Conservation (phyloP, 2,888 invertebrate species). For the Thymelicus sylvestris region DNA sequence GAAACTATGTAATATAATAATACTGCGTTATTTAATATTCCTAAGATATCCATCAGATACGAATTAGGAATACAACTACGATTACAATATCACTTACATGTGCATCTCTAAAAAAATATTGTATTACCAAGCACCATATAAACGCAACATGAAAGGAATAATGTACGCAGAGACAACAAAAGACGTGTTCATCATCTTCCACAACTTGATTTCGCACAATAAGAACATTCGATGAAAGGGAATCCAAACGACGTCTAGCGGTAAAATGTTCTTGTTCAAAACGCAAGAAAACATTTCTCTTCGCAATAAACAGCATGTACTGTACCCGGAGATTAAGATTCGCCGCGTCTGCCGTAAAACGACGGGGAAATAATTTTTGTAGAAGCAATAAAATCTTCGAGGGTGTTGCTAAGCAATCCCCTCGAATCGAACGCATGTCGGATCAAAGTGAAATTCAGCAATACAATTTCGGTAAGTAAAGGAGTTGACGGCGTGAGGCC, state of each 20-base stretch:
- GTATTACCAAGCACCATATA: too few relatives aligned
- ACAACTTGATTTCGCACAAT: neutral
- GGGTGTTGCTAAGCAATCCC: conserved; percentile 29
- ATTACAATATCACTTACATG: too few relatives aligned
- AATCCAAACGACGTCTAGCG: neutral
- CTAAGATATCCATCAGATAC: too few relatives aligned
- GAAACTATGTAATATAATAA: too few relatives aligned
- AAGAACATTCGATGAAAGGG: conserved; percentile 4
- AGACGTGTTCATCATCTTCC: neutral
- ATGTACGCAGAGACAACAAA: neutral
- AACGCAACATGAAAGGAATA: too few relatives aligned
- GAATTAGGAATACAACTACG: too few relatives aligned
- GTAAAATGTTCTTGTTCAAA: conserved; percentile 15
- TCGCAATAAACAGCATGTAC: conserved; percentile 15
- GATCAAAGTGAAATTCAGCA: conserved; percentile 25
- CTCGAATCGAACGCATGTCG: conserved; percentile 12
- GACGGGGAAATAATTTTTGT: conserved; percentile 27
- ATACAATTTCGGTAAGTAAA: conserved; percentile 8
- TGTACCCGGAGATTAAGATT: conserved; percentile 21
- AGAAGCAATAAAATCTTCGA: conserved; percentile 18
- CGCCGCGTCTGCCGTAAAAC: conserved; percentile 3
- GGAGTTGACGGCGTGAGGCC: neutral
- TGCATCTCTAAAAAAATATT: too few relatives aligned
- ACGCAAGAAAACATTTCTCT: conserved; percentile 15
- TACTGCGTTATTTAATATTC: too few relatives aligned